Evolutionary conservation across 2,113 vertebrate species (phyloP), one percentile per base, ranked within the genome.

Genomic region (Hippocampus barbouri): DNA sequence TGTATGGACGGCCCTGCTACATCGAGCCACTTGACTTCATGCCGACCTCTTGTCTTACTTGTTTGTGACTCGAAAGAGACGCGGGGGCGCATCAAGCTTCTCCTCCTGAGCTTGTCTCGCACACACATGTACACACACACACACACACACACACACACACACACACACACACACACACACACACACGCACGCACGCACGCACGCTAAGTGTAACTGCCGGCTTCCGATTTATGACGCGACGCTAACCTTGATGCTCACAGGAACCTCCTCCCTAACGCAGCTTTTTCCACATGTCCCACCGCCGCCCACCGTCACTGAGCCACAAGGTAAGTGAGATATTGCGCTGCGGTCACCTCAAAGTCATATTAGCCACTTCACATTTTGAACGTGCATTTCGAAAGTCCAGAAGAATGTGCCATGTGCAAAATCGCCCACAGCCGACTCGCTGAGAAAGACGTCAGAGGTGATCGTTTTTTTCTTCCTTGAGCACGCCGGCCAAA

Each of bases 221-320:
- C 77, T 68, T 88, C 87, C 86, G 78, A 78, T 81, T 66, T 51
- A 40, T 45, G 82, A 77, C 78, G 80, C 51, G 5, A 64, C 79
- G 73, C 86, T 81, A 85, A 82, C 85, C 85, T 75, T 62, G 21
- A 70, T 67, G 70, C 68, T 78, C 70, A 70, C 85, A 91, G 88
- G 88, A 88, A 88, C 71, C 87, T 75, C 81, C 85, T 83, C 85
- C 86, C 80, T 70, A 83, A 83, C 86, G 86, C 88, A 86, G 84
- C 87, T 88, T 88, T 57, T 90, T 90, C 87, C 86, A 84, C 18
- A 23, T 75, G 74, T 79, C 75, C 75, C 76, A 76, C 73, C 79
- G 77, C 73, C 79, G 77, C 71, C 79, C 77, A 72, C 45, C 25
- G 11, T 74, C 75, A 65, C 79, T 53, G 65, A 60, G 62, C 78